A percentile compares a stretch with the other conserved stretches of the same genome.
phyloP scores from a whole-genome alignment of 2,797 vertebrate species.

The Remorina albescens region DNA sequence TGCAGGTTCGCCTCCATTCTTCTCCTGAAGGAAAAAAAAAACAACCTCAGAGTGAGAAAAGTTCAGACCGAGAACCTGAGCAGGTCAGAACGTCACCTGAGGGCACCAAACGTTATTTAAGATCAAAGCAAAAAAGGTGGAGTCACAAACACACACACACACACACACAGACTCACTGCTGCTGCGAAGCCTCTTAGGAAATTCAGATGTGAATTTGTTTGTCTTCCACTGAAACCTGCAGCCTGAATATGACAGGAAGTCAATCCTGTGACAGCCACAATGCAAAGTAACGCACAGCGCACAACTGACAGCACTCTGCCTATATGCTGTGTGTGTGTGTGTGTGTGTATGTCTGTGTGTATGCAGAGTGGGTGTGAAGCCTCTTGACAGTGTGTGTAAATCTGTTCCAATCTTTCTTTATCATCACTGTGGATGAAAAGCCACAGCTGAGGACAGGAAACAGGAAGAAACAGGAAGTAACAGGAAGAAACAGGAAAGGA shows the following conservation, averaged over 20 bases:
- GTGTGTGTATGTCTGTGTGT: neutral
- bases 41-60: neutral
- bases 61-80: too few relatives aligned
- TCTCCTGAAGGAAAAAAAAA: conserved; percentile 23
- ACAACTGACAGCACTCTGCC: conserved; percentile 36
- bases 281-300: conserved; percentile 49
- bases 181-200: conserved; percentile 21
- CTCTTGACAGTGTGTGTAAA: conserved; percentile 31
- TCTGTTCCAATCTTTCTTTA: conserved; percentile 5
- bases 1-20: conserved; percentile 50
- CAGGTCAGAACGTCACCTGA: too few relatives aligned
- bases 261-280: conserved; percentile 65
- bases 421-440: conserved; percentile 13
- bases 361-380: conserved; percentile 50
- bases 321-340: conserved; percentile 17
- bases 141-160: neutral
- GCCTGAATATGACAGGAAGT: conserved; percentile 77
- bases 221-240: conserved; percentile 47
- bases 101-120: too few relatives aligned
- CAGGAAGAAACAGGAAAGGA: too few relatives aligned
- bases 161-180: neutral
- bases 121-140: too few relatives aligned
- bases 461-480: neutral
- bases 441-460: neutral
- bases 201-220: conserved; percentile 55